These are phyloP conservation scores for Anagrus nilaparvatae DNA, from an alignment of 1,140 invertebrate genomes.

Conservation along the genomic window DNA sequence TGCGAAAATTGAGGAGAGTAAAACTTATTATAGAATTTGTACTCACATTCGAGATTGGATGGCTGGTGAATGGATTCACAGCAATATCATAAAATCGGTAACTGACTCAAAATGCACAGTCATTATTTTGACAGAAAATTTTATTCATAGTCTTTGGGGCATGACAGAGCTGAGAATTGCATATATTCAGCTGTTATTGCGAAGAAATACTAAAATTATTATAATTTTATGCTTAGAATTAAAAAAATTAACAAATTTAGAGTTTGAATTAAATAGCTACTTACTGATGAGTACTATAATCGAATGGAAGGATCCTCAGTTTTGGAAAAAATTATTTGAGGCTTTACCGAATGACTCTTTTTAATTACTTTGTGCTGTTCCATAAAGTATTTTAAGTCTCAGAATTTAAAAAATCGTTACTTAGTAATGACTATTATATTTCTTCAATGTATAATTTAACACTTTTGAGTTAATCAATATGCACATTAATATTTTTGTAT, in stretches of 20 bases:
- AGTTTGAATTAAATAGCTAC: constrained; percentile 66
- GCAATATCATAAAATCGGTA: too few species aligned
- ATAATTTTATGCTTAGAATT: constrained; percentile 70
- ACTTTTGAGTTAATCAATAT: too few species aligned
- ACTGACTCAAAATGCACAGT: constrained; percentile 69
- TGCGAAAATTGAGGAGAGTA: constrained; percentile 51
- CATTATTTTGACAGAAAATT: constrained; percentile 70
- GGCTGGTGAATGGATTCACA: constrained; percentile 63
- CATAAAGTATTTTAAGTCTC: too few species aligned
- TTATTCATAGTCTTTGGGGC: constrained; percentile 78
- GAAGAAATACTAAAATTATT: constrained; percentile 61
- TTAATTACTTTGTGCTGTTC: too few species aligned
- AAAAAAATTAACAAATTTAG: constrained; percentile 51
- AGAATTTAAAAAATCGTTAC: too few species aligned
- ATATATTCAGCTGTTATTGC: constrained; percentile 61
- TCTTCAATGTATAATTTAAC: too few species aligned
- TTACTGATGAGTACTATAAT: constrained; percentile 81
- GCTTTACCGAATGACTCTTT: constrained; percentile 53
- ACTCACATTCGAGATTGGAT: constrained; percentile 74
- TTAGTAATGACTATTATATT: too few species aligned
- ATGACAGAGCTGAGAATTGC: constrained; percentile 74
- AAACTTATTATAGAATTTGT: constrained; percentile 55
- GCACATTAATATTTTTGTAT: too few species aligned
- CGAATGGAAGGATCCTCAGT: constrained; percentile 69
- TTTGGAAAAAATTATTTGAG: constrained; percentile 75